Evolutionary conservation across 2,113 vertebrate species (phyloP), one percentile per base, ranked within the genome.

Genomic region (Spermophilus dauricus): DNA sequence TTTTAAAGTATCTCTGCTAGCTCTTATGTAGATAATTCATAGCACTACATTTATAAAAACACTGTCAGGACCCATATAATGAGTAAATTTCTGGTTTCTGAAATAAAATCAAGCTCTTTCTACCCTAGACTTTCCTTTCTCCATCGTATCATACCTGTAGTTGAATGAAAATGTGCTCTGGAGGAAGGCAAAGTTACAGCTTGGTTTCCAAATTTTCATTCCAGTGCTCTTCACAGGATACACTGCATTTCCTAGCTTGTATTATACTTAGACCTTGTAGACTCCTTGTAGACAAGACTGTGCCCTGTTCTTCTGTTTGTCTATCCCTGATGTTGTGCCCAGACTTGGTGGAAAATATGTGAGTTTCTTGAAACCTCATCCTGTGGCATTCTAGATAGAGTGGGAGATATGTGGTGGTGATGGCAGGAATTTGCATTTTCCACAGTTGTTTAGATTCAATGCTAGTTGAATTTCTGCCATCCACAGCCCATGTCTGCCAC

Each of bases 191-290:
- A 61, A 84, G 84, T 85, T 32, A 48, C 32, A 58, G 80, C 39
- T 92, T 69, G 56, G 63, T 78, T 88, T 95, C 81, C 30, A 24
- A 37, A 78, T 95, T 17, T 90, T 77, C 28, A 86, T 91, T 86
- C 26, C 32, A 69, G 0, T 67, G 5, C 2, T 51, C 45, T 86
- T 67, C 83, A 65, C 9, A 75, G 1, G 73, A 18, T 63, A 78
- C 63, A 0, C 30, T 96, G 2, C 13, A 16, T 78, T 80, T 87
- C 28, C 24, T 28, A 65, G 42, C 13, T 13, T 13, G 13, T 53
- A 5, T 53, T 42, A 63, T 56, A 51, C 51, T 91, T 14, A 39
- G 12, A 34, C 13, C n/a, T 78, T 85, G 30, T 89, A 56, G 77
- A 42, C 9, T 82, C 24, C 17, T 61, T 58, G 34, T 26, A 83